These are phyloP conservation scores for Leucozona laternaria DNA, from an alignment of 2,888 invertebrate genomes.

Conservation along the genomic window DNA sequence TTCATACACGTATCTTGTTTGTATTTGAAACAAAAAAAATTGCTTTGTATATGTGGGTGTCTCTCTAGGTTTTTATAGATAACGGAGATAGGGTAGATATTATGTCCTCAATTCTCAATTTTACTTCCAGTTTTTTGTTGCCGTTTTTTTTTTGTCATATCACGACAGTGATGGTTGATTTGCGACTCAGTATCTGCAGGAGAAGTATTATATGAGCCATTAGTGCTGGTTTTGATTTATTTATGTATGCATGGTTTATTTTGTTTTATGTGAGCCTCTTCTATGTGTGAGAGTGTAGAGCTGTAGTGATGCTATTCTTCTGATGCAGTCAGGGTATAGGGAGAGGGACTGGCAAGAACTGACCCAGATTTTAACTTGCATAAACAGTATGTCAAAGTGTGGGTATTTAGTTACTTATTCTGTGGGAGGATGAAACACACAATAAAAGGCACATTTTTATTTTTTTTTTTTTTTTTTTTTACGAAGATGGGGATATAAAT, in stretches of 20 bases:
- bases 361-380: slow-evolving; percentile 46
- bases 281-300: neutral
- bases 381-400: slow-evolving; percentile 18
- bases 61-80: neutral
- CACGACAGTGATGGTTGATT: slow-evolving; percentile 58
- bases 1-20: neutral
- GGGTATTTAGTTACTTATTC: neutral
- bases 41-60: neutral
- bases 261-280: neutral
- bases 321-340: slow-evolving; percentile 2
- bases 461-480: neutral
- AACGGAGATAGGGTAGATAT: neutral
- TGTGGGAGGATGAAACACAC: neutral
- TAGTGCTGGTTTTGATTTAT: slow-evolving; percentile 47
- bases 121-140: slow-evolving; percentile 9
- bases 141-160: neutral
- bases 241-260: slow-evolving; percentile 11
- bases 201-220: slow-evolving; percentile 68
- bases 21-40: neutral
- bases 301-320: slow-evolving; percentile 19
- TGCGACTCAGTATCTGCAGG: slow-evolving; percentile 54
- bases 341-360: slow-evolving; percentile 11
- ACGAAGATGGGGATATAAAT: neutral
- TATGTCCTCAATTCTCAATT: slow-evolving; percentile 27
- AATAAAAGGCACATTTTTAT: neutral